These are phyloP conservation scores for Caenorhabditis inopinata DNA, from an alignment of 1,140 invertebrate species.

Conservation along the genomic window DNA sequence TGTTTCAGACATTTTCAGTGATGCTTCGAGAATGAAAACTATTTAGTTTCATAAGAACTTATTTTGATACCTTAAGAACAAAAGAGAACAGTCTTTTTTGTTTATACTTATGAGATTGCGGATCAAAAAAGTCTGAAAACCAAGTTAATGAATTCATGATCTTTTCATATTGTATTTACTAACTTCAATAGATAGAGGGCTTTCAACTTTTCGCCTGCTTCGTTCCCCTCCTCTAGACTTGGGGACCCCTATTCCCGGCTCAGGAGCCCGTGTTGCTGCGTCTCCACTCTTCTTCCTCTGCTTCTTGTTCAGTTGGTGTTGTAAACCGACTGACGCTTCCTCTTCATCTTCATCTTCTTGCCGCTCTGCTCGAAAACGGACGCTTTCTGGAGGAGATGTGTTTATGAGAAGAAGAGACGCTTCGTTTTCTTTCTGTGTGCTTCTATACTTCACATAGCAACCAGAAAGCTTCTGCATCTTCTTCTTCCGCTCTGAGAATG, in stretches of 20 bases:
- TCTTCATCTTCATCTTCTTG: slow-evolving; percentile 11
- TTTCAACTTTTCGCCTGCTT: neutral
- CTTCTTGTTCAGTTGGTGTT: neutral
- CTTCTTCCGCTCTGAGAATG: neutral
- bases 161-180: no score
- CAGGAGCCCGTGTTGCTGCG: slow-evolving; percentile 11
- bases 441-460: neutral
- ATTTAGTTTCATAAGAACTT: no score
- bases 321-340: slow-evolving; percentile 24
- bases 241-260: neutral
- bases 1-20: no score
- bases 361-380: neutral
- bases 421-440: neutral
- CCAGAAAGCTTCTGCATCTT: slow-evolving; percentile 14
- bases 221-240: neutral
- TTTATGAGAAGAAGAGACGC: neutral
- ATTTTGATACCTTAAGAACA: no score
- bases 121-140: no score
- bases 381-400: slow-evolving; percentile 30
- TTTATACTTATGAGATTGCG: no score
- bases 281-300: neutral
- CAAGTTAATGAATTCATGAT: no score
- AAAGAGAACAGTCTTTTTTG: no score
- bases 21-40: no score
- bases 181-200: no score